Conservation (phyloP, 2,797 vertebrate genomes). For the Hydrophis major region DNA sequence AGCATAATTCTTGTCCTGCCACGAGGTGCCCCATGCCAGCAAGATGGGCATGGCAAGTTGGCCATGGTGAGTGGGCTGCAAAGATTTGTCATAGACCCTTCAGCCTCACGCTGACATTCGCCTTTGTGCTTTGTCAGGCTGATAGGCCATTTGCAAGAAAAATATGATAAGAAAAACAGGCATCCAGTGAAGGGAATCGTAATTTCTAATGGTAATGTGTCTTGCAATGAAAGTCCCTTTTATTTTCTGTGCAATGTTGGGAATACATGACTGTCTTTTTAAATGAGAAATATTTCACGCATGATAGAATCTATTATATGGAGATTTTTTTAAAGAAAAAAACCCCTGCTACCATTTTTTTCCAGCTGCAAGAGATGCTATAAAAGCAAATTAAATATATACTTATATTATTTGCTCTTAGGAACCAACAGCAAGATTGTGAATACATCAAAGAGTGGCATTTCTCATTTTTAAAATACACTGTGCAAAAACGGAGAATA, state of each 20-base stretch:
- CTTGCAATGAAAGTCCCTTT: conserved; percentile 51
- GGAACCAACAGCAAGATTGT: background rate
- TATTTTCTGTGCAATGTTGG: conserved; percentile 38
- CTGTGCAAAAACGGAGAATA: background rate
- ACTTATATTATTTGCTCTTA: conserved; percentile 26
- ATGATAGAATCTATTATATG: conserved; percentile 42
- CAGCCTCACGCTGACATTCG: background rate
- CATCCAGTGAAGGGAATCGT: conserved; percentile 13
- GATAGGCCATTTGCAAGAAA: conserved; percentile 6
- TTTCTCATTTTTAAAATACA: conserved; percentile 14
- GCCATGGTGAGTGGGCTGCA: no score
- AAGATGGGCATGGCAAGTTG: no score
- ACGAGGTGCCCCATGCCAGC: no score
- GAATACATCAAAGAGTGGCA: background rate
- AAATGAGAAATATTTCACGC: conserved; percentile 58
- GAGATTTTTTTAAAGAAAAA: conserved; percentile 41
- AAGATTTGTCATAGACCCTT: background rate
- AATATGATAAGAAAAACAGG: conserved; percentile 31
- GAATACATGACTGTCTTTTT: conserved; percentile 8
- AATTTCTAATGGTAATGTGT: conserved; percentile 42
- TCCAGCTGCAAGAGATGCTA: conserved; percentile 38
- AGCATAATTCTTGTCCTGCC: background rate
- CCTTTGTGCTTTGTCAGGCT: background rate
- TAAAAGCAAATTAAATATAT: conserved; percentile 34
- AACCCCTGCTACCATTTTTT: conserved; percentile 29